A percentile compares a stretch with the other conserved stretches of the same genome.
phyloP scores from a whole-genome alignment of 2,113 vertebrate genomes.

The Upupa epops region DNA sequence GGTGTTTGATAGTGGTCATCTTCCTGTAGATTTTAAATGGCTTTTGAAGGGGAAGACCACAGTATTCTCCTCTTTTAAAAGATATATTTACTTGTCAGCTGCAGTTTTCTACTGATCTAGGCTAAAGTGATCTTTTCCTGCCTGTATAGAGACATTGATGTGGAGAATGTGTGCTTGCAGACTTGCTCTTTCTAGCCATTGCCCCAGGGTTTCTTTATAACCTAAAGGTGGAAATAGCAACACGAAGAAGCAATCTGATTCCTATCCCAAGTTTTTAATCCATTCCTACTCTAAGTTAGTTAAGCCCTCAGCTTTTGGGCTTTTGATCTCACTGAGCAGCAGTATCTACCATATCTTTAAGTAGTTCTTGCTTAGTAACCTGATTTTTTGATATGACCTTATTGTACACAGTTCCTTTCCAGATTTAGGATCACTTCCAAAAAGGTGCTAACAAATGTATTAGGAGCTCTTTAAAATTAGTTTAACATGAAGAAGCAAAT shows the following conservation, averaged over 20 bases:
- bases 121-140: background rate
- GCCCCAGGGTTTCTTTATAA: background rate
- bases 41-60: background rate
- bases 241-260: background rate
- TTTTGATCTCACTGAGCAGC: background rate
- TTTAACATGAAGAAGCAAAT: conserved; percentile 37
- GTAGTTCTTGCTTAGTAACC: background rate
- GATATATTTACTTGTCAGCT: background rate
- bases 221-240: background rate
- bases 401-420: background rate
- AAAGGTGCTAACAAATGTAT: conserved; percentile 44
- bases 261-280: background rate
- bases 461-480: conserved; percentile 38
- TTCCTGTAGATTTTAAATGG: background rate
- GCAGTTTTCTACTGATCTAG: background rate
- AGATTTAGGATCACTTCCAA: background rate
- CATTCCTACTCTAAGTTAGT: background rate
- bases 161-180: background rate
- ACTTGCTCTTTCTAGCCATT: background rate
- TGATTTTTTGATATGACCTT: background rate
- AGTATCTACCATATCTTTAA: background rate
- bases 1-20: background rate
- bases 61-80: background rate
- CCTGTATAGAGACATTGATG: background rate
- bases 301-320: background rate